phyloP scores from a whole-genome alignment of 2,797 vertebrate species.

The Meriones psammophilus region DNA sequence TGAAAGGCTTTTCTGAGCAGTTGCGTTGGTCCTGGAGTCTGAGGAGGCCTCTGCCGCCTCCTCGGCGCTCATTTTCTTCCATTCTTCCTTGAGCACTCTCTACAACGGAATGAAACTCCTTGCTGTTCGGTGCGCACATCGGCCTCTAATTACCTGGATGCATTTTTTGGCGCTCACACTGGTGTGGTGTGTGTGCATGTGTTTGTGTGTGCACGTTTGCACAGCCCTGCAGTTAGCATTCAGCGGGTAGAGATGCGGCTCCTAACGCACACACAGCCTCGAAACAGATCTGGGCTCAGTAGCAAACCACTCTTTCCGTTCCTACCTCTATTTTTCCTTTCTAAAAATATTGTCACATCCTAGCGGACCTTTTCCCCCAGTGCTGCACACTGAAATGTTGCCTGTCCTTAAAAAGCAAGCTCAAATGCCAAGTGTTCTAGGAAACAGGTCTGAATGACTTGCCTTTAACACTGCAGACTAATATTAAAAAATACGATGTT shows the following conservation, averaged over 20 bases:
- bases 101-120: neutral
- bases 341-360: neutral
- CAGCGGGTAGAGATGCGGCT: neutral
- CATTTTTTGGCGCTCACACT: neutral
- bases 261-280: fast-evolving
- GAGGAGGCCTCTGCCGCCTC: neutral
- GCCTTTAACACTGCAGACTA: neutral
- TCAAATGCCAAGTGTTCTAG: neutral
- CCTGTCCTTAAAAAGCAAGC: neutral
- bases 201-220: neutral
- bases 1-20: neutral
- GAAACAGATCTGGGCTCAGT: neutral
- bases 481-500: too few relatives aligned
- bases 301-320: too few relatives aligned
- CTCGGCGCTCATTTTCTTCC: neutral
- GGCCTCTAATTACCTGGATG: neutral
- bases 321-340: too few relatives aligned
- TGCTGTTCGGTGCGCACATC: neutral
- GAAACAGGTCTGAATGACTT: neutral
- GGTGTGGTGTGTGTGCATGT: too few relatives aligned
- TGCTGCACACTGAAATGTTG: neutral
- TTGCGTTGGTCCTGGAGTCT: neutral
- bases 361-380: neutral
- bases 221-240: too few relatives aligned
- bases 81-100: neutral